Evolutionary conservation across 2,888 invertebrate genomes (phyloP), one percentile per base, ranked within the genome.

Genomic region (Lysandra coridon): DNA sequence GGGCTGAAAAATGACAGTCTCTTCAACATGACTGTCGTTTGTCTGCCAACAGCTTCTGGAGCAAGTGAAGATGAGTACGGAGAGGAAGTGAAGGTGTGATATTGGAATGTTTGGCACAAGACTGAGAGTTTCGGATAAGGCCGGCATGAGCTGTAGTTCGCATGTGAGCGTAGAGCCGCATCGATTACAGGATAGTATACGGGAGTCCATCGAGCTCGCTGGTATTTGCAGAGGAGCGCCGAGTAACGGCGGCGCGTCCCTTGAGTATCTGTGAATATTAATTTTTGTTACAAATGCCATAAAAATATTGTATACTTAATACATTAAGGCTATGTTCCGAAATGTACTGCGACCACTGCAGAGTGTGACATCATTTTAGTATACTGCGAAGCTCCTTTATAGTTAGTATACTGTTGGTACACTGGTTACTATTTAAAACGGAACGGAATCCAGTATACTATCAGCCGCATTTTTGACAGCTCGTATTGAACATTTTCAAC

Each of bases 1-100:
- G 7, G 96, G 95, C 92, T 98, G 98, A 84, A 98, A 96, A 80
- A 98, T 89, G 23, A 97, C 95, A 80, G 95, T 95, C 91, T 98
- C 98, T 82, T 96, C 95, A 80, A 96, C 96, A 83, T 95, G 94
- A 69, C 94, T 95, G 84, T 97, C 97, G 4, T 95, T 95, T 0
- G 96, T 93, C 79, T 96, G 95, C 98, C 98, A 98, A 90, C 98
- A 98, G 87, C 98, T 98, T 85, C 96, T 96, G 64, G 96, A 93
- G 88, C 98, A 99, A 1, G 98, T 97, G 88, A 96, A 98, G 23
- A 98, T 92, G 17, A 98, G 91, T 2, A 98, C 97, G n/a, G 98
- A 98, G 10, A 98, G 97, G 88, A 97, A 98, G 89, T 98, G 98
- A 69, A 98, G 90, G 82, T 96, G 95, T 6, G 94, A 84, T 12